Evolutionary conservation across 2,797 vertebrate genomes (phyloP), one percentile per base, ranked within the genome.

Genomic region (Fringilla coelebs): DNA sequence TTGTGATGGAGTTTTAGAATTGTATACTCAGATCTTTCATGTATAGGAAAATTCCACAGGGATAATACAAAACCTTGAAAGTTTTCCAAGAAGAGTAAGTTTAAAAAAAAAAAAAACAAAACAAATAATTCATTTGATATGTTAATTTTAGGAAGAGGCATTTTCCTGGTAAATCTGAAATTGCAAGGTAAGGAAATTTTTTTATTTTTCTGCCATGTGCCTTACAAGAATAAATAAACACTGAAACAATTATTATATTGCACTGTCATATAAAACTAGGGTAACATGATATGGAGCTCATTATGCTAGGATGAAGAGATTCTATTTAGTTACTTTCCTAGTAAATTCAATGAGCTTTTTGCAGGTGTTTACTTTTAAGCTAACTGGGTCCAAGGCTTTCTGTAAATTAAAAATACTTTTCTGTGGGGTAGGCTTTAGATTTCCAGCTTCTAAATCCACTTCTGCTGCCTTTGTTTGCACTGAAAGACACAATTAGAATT

Each of bases 401-500:
- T 90, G 21, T 58, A 85, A 89, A 79, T 43, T 68, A 75, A 90
- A 93, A 90, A 65, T 31, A 91, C 5, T 4, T 87, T 19, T 85
- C 75, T 36, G 19, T n/a, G 66, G 21, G 17, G 4, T 45, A 74
- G 13, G 31, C 31, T 89, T 91, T 67, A 72, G 62, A 80, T 72
- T 79, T 83, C 20, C n/a, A 77, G 22, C 32, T 88, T 93, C 34
- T 85, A 72, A 75, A 79, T 49, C 18, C 18, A 54, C 6, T 77
- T 88, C 25, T 80, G 7, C 13, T 49, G 29, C 24, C 45, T 94
- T 73, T 73, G 5, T 94, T 65, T 67, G 10, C 68, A 52, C 31
- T 89, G 61, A 92, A 91, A 86, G 55, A 74, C 57, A 73, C 31
- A 80, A 72, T 85, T 76, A 85, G 61, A 89, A 74, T 88, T 93